Percentiles rank a stretch among this genome's conserved stretches.
Evolutionary conservation across 2,797 vertebrate genomes (phyloP).

Genomic region (Podargus strigoides): DNA sequence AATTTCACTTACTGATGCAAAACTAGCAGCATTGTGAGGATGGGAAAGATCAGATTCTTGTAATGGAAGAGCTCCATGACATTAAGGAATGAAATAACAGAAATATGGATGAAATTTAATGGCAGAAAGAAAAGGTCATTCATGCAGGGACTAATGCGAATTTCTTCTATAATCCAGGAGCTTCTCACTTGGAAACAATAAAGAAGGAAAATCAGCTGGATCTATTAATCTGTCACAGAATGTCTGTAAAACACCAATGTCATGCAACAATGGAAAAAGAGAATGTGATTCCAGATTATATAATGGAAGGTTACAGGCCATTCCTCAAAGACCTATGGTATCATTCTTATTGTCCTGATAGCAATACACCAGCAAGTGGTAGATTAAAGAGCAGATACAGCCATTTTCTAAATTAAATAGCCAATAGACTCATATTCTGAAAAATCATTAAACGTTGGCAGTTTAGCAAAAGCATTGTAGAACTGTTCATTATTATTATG

Average conservation of each 20-base stretch:
- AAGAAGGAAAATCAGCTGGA: slow-evolving; percentile 17
- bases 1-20: neutral
- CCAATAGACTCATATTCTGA: neutral
- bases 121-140: slow-evolving; percentile 43
- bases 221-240: slow-evolving; percentile 17
- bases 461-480: neutral
- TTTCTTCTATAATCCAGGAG: slow-evolving; percentile 22
- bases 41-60: neutral
- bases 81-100: neutral
- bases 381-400: neutral
- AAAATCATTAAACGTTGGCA: neutral
- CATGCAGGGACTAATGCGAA: slow-evolving; percentile 13
- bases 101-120: slow-evolving; percentile 14
- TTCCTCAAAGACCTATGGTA: neutral
- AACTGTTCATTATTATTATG: neutral
- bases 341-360: neutral
- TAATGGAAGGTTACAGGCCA: neutral
- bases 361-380: neutral
- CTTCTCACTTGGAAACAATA: slow-evolving; percentile 39
- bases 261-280: neutral
- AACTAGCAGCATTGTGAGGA: neutral
- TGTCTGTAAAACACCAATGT: neutral
- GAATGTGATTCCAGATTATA: neutral
- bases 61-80: neutral
- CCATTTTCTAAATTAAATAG: slow-evolving; percentile 3